Evolutionary conservation across 1,140 invertebrate species (phyloP), one percentile per base, ranked within the genome.

Genomic region (Megalonaias nervosa): DNA sequence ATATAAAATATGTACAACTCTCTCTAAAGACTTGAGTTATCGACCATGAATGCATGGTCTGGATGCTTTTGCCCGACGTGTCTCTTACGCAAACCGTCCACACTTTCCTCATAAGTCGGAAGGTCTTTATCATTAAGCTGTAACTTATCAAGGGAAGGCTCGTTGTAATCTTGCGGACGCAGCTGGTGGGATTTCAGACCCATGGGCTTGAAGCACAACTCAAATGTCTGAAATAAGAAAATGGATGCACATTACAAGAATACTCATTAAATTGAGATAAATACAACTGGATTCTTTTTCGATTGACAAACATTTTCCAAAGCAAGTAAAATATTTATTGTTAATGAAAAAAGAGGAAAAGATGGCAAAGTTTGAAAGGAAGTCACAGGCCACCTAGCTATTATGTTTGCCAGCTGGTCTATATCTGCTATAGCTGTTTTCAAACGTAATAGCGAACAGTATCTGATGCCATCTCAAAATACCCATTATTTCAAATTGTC

Each of bases 111-210:
- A 48, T 48, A 48, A 48, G 38, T 48, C 38, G 38, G 38, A 48
- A 48, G 38, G 38, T 11, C 38, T 48, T 48, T 48, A 6, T 48
- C 11, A 0, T 48, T 48, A 48, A 48, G 67, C 56, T 71, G 14
- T 60, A 84, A 59, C 62, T 77, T 57, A 13, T 76, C 78, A 19
- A 84, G 75, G 17, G 76, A 82, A 16, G 16, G 13, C 57, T 85
- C 81, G 2, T 77, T 75, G 12, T 58, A n/a, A 71, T 89, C 87
- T 61, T 86, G 81, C 2, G 84, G 83, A n/a, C 87, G 76, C 65
- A 80, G 59, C 74, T 89, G 87, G 75, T 88, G 86, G 0, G 75
- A 61, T 57, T 85, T 65, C 6, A 89, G 74, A 13, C 82, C 83
- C 26, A 84, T 75, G 4, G 87, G 87, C 59, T 69, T 81, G 19